Evolutionary conservation across 2,888 invertebrate species (phyloP).

Genomic region (Cephus pygmeus): DNA sequence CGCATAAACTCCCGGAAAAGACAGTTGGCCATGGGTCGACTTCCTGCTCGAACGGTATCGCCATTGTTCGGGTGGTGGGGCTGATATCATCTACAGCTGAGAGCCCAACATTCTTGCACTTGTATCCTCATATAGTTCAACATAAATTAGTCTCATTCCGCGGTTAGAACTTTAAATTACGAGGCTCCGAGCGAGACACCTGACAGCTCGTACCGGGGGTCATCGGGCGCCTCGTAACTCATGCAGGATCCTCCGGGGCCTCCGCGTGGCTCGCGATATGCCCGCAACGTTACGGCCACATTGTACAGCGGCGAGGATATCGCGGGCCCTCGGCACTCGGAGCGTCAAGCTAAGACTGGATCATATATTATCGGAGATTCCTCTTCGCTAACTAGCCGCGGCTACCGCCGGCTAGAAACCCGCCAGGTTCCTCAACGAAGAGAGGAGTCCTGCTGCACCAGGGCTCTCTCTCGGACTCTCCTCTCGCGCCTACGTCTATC

Average conservation of each 20-base stretch:
- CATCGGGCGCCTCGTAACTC: constrained; percentile 9
- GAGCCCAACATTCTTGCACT: too few species aligned
- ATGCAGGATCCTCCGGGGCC: not conserved
- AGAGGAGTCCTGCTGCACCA: too few species aligned
- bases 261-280: constrained; percentile 2
- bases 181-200: constrained; percentile 6
- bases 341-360: constrained; percentile 6
- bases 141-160: constrained; percentile 5
- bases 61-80: too few species aligned
- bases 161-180: not conserved
- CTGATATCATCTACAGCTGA: too few species aligned
- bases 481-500: too few species aligned
- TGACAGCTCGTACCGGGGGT: constrained; percentile 10
- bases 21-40: too few species aligned
- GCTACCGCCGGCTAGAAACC: constrained; percentile 3
- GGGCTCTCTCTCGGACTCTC: too few species aligned
- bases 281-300: not conserved
- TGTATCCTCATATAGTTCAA: too few species aligned
- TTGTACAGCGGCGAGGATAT: constrained; percentile 5
- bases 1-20: too few species aligned
- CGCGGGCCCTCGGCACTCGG: not conserved
- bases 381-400: constrained; percentile 8
- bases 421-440: too few species aligned
- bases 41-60: too few species aligned
- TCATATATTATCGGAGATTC: constrained; percentile 10